Percentiles rank a stretch among this genome's conserved stretches.
Evolutionary conservation across 2,113 vertebrate species (phyloP).

Genomic region (Hirundichthys speculiger): DNA sequence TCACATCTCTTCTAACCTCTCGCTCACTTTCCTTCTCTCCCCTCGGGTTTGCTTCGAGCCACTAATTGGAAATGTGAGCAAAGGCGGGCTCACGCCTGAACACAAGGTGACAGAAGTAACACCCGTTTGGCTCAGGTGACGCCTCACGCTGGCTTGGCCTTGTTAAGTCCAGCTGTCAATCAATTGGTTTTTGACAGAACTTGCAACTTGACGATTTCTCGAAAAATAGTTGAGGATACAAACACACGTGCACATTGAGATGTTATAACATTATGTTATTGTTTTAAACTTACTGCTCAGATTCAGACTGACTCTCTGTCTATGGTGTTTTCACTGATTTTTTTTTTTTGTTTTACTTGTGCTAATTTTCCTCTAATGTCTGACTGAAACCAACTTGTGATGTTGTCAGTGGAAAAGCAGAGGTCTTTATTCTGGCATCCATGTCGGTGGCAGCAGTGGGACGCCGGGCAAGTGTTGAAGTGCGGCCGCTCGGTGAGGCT

Average conservation of each 20-base stretch:
- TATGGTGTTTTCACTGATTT: background rate
- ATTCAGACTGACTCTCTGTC: no score
- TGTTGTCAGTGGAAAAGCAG: background rate
- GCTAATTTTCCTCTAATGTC: no score
- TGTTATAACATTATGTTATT: no score
- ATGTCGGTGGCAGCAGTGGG: background rate
- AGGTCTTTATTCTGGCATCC: background rate
- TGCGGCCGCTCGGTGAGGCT: background rate
- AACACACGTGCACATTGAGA: no score
- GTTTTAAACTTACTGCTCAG: no score
- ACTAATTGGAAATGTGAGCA: conserved; percentile 1
- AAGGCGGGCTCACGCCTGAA: conserved; percentile 5
- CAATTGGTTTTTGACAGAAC: background rate
- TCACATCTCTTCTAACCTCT: background rate
- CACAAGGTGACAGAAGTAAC: conserved; percentile 19
- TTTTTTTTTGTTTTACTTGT: background rate
- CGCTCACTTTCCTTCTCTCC: background rate
- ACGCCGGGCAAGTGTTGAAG: background rate
- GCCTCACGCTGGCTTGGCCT: background rate
- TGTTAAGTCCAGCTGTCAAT: conserved; percentile 2
- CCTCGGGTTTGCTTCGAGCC: background rate
- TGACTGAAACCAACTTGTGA: background rate
- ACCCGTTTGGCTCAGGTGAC: background rate
- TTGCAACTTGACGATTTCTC: no score
- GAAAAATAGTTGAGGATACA: no score